Base-by-base conservation (phyloP, 2,113 vertebrate genomes). In the Ctenomys sociabilis region DNA sequence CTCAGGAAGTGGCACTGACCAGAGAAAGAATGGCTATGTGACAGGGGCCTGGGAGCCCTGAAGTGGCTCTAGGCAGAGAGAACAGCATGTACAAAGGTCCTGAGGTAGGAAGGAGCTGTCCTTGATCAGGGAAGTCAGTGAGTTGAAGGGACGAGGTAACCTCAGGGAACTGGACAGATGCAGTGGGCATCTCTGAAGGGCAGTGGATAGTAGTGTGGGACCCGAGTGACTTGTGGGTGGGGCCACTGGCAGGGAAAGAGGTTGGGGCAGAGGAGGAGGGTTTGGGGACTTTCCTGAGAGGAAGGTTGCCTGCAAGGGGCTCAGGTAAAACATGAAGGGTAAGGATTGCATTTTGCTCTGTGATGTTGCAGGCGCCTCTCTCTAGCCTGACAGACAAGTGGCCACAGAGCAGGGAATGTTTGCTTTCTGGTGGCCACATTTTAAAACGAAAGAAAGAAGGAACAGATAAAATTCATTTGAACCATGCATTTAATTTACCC, bases 31-130 rank as follows among this genome's bases (percentile, higher is more conserved):
- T 40, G 5, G 49, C 21, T 9, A 5, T 45, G 11, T 8, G 35
- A 22, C 1, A 35, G 9, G 13, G 14, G 11, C 4, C 61, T 11
- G 1, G 22, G 3, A 2, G 11, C 4, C 9, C 52, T 12, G 40
- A 24, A 49, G 10, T 1, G 40, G 7, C 24, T 13, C 32, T 40
- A 35, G 49, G 45, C 30, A n/a, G 72, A 13, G 72, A 13, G 17
- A 54, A 80, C 19, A 35, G 77, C 32, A 4, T 0, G 4, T 86
- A 68, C 83, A 87, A 66, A 75, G 75, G 66, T 57, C 45, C 75
- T 10, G 32, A 21, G 68, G 61, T 28, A 12, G 57, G 45, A 8
- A 28, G 9, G 43, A 61, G 17, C 93, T 54, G 70, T 52, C 3
- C 2, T 28, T 17, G 35, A n/a, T 64, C 54, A 28, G 40, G 45